Conservation (phyloP, 2,797 vertebrate genomes). For the Harpagifer antarcticus region DNA sequence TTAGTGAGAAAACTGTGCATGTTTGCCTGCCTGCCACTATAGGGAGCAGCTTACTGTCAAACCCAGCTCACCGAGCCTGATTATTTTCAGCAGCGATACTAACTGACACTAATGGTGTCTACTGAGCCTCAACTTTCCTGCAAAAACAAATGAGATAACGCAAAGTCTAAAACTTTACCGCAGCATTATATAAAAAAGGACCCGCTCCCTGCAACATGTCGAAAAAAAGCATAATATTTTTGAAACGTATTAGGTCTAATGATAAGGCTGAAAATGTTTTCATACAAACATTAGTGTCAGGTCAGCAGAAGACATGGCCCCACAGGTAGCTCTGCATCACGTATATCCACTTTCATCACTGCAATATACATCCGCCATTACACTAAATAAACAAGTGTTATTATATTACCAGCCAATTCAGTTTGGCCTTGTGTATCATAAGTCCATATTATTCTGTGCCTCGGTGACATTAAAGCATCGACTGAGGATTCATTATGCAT, state of each 20-base stretch:
- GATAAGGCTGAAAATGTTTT: background rate
- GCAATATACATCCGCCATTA: background rate
- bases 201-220: background rate
- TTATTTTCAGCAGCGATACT: slow-evolving; percentile 32
- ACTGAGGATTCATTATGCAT: background rate
- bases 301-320: background rate
- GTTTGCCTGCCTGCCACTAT: slow-evolving; percentile 23
- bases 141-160: slow-evolving; percentile 23
- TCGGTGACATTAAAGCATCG: slow-evolving; percentile 11
- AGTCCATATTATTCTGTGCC: background rate
- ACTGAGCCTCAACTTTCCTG: slow-evolving; percentile 9
- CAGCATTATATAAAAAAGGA: background rate
- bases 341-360: background rate
- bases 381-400: background rate
- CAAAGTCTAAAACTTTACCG: slow-evolving; percentile 6
- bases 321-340: background rate
- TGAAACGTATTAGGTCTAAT: background rate
- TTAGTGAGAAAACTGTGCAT: slow-evolving; percentile 11
- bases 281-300: background rate
- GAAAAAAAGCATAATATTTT: slow-evolving; percentile 10
- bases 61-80: slow-evolving; percentile 35
- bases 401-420: background rate
- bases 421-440: background rate
- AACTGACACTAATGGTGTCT: slow-evolving; percentile 42
- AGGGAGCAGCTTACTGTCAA: slow-evolving; percentile 40